Percentiles rank a stretch among this genome's conserved stretches.
These are phyloP conservation scores for Heliconius hewitsoni DNA, from an alignment of 1,140 invertebrate species.

Conservation along the genomic window DNA sequence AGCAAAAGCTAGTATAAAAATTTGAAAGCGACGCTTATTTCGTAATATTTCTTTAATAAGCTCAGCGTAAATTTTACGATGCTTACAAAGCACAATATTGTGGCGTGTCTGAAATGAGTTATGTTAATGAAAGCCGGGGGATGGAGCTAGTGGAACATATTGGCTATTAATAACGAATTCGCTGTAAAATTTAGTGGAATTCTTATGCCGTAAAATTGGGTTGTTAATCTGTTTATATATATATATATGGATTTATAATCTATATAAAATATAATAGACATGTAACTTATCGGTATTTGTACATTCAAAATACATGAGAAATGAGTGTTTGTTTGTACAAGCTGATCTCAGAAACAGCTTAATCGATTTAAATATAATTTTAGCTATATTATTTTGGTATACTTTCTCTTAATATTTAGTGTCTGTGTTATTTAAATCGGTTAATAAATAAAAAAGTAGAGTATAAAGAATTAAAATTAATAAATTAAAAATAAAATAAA, in stretches of 20 bases:
- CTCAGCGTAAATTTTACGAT: conserved; percentile 21
- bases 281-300: background rate
- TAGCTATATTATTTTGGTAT: too few relatives aligned
- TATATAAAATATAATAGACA: too few relatives aligned
- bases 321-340: too few relatives aligned
- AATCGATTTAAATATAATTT: too few relatives aligned
- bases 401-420: too few relatives aligned
- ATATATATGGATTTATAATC: background rate
- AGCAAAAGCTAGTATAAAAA: background rate
- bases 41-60: conserved; percentile 9
- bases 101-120: conserved; percentile 33
- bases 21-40: background rate
- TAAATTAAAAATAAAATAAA: too few relatives aligned
- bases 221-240: conserved; percentile 4
- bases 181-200: conserved; percentile 24
- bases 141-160: conserved; percentile 36
- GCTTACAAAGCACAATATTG: conserved; percentile 29
- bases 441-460: too few relatives aligned
- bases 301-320: too few relatives aligned
- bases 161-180: conserved; percentile 38
- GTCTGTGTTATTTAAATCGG: too few relatives aligned
- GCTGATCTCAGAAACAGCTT: too few relatives aligned
- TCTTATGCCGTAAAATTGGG: conserved; percentile 22
- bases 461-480: too few relatives aligned
- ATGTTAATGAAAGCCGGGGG: conserved; percentile 36